Percentiles rank a stretch among this genome's conserved stretches.
Conservation (phyloP, 2,113 vertebrate genomes). For the Okapia johnstoni region DNA sequence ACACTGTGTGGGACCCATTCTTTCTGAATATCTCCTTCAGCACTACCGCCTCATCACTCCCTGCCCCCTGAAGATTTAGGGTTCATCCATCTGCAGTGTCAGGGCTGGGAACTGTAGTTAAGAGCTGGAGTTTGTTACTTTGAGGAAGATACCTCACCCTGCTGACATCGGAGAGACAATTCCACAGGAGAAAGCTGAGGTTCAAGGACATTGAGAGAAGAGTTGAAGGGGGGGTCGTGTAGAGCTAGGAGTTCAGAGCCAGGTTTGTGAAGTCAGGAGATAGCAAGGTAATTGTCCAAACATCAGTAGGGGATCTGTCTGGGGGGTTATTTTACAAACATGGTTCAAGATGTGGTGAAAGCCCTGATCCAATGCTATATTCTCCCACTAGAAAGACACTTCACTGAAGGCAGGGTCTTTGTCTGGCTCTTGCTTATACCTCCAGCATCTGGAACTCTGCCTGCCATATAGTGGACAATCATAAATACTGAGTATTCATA, state of each 20-base stretch:
- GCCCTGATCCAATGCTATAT: neutral
- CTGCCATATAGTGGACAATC: neutral
- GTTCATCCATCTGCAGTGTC: neutral
- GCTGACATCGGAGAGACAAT: neutral
- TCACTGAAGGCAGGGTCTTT: neutral
- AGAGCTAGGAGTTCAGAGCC: neutral
- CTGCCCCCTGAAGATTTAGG: neutral
- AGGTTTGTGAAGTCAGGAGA: neutral
- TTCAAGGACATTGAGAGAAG: neutral
- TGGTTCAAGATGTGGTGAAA: neutral
- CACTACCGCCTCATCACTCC: neutral
- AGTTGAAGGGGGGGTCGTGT: neutral
- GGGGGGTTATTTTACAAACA: neutral
- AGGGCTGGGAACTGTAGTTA: too few species aligned
- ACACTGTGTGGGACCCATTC: neutral
- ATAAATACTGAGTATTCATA: neutral
- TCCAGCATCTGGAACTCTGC: neutral
- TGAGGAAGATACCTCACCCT: neutral
- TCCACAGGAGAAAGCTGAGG: neutral
- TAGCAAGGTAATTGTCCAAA: neutral
- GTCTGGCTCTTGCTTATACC: neutral
- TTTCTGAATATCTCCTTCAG: neutral
- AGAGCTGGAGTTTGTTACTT: neutral
- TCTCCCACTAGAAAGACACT: neutral
- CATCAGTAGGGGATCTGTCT: neutral